A percentile compares a stretch with the other conserved stretches of the same genome.
phyloP scores from a whole-genome alignment of 2,888 invertebrate species.

The Aproaerema taeniolella region DNA sequence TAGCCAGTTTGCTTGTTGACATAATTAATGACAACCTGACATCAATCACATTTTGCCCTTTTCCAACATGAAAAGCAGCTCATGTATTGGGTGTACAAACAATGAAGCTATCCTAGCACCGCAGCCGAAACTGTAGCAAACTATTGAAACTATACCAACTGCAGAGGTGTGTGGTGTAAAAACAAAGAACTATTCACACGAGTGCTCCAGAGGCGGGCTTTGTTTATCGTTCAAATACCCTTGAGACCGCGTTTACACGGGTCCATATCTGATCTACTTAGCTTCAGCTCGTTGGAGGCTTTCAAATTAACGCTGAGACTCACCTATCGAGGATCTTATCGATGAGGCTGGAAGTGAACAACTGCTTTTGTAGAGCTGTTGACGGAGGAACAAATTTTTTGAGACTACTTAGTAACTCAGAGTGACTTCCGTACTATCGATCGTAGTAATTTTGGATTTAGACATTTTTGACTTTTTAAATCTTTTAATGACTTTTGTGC shows the following conservation, averaged over 20 bases:
- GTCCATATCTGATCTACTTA: conserved; percentile 17
- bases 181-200: conserved; percentile 5
- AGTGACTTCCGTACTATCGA: too few species aligned
- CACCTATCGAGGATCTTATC: neutral
- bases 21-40: neutral
- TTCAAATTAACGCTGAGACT: conserved; percentile 18
- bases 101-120: neutral
- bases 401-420: too few species aligned
- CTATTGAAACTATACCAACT: too few species aligned
- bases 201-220: neutral
- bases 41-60: neutral
- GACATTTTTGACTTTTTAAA: too few species aligned
- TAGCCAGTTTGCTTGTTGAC: too few species aligned
- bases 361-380: too few species aligned
- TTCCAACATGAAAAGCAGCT: too few species aligned
- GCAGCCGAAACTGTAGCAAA: too few species aligned
- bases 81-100: neutral
- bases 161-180: neutral
- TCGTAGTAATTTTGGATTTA: too few species aligned
- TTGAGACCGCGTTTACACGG: conserved; percentile 20
- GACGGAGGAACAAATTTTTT: too few species aligned
- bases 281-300: conserved; percentile 19
- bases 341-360: too few species aligned
- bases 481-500: too few species aligned
- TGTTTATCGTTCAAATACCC: conserved; percentile 8